These are phyloP conservation scores for Drosophila paranaensis DNA, from an alignment of 2,888 invertebrate genomes.

Conservation along the genomic window DNA sequence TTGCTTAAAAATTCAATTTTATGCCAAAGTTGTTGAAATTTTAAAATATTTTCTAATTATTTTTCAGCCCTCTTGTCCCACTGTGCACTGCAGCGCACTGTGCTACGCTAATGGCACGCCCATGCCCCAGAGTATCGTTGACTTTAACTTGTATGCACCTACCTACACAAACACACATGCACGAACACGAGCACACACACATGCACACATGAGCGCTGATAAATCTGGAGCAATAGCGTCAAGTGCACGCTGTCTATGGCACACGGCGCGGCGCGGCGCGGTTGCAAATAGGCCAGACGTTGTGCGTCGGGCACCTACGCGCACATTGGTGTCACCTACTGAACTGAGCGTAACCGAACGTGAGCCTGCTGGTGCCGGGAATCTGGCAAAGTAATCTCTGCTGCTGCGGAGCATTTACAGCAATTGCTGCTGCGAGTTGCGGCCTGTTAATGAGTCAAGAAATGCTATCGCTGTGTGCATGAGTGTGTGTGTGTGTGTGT, in stretches of 20 bases:
- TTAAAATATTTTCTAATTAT: neutral
- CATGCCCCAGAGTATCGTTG: slow-evolving; percentile 46
- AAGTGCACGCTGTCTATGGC: slow-evolving; percentile 70
- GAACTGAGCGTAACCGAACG: slow-evolving; percentile 50
- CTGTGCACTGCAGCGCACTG: neutral
- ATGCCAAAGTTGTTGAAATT: too few species aligned
- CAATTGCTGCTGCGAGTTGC: slow-evolving; percentile 23
- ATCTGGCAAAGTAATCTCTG: slow-evolving; percentile 71
- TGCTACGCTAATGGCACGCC: slow-evolving; percentile 33
- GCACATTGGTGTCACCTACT: slow-evolving; percentile 76
- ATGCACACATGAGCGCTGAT: slow-evolving; percentile 19
- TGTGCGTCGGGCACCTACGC: slow-evolving; percentile 50
- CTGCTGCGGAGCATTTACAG: slow-evolving; percentile 50
- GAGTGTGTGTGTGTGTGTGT: neutral
- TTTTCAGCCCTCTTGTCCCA: neutral
- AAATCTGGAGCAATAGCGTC: slow-evolving; percentile 77
- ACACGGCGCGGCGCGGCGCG: slow-evolving; percentile 17
- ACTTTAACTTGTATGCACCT: slow-evolving; percentile 41
- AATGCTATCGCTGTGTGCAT: slow-evolving; percentile 14
- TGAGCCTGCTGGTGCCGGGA: slow-evolving; percentile 1
- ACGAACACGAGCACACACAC: slow-evolving; percentile 16
- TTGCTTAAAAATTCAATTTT: neutral
- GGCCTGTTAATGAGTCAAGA: slow-evolving; percentile 74
- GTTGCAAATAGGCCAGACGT: slow-evolving; percentile 69
- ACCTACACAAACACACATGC: slow-evolving; percentile 12